Percentiles rank a stretch among this genome's conserved stretches.
Evolutionary conservation across 2,797 vertebrate species (phyloP).

Genomic region (Cryptoblepharus egeriae): DNA sequence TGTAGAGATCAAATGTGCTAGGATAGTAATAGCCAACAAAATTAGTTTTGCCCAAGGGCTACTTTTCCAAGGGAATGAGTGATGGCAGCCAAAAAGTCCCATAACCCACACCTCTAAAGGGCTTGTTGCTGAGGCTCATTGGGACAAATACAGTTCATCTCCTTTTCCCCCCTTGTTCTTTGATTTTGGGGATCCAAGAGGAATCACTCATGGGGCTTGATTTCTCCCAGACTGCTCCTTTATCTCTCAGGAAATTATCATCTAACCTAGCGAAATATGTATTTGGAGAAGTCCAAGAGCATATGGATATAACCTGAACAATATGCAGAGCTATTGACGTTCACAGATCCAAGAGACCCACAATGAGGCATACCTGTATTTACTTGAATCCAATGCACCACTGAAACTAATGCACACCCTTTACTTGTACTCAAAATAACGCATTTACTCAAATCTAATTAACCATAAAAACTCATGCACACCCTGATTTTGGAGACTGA

Average conservation of each 20-base stretch:
- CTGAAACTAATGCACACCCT: too few species aligned
- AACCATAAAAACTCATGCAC: too few species aligned
- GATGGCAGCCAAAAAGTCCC: background rate
- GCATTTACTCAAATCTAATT: too few species aligned
- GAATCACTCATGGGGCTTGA: background rate
- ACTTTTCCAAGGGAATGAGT: background rate
- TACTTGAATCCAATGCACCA: too few species aligned
- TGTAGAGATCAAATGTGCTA: background rate
- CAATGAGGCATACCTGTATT: background rate
- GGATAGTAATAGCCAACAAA: background rate
- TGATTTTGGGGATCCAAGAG: background rate
- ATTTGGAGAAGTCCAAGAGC: background rate
- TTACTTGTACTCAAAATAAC: too few species aligned
- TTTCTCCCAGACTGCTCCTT: too few species aligned
- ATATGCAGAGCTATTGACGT: background rate
- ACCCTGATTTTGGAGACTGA: too few species aligned
- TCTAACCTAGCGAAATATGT: background rate
- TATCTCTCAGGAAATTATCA: background rate
- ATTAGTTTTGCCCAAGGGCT: background rate
- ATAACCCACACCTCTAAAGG: background rate
- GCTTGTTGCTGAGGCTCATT: background rate
- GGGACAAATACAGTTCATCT: background rate
- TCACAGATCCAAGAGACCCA: background rate
- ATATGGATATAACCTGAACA: too few species aligned
- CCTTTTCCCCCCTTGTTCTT: too few species aligned